Base-by-base conservation (phyloP, 2,888 invertebrate species). In the Aspidapion aeneum region DNA sequence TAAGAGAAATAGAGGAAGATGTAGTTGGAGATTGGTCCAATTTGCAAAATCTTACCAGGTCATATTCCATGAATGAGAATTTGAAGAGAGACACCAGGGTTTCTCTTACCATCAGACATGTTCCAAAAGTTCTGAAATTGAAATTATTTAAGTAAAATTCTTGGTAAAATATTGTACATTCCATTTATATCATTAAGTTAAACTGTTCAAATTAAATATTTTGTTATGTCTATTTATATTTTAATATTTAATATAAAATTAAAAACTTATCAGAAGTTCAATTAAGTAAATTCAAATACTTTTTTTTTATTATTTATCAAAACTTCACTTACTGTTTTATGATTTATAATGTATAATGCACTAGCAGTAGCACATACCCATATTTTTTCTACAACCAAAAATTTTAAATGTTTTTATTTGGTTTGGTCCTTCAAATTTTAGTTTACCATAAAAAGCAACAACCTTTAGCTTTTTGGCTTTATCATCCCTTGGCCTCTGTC, bases 41-140 rank as follows among this genome's bases (percentile, higher is more conserved):
- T 69, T 81, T 92, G 69, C 76, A 85, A 58, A 79, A 86, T 73
- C 90, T 90, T 77, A 83, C 83, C 59, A 75, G 78, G 62, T 77
- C 80, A 60, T 86, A 86, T 78, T 74, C 77, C 18, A 78, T 82
- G 61, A 88, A 87, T 49, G 81, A 87, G 63, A 79, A 77, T 58
- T 72, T 94, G 20, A 70, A 79, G 59, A 83, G 95, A 70, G 81
- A 80, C 9, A 92, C 90, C 3, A 86, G 98, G 73, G 82, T 96
- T 68, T 98, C 97, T 16, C 79, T 98, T 59, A 98, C 97, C 16
- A 94, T 98, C 70, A 85, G 98, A 76, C 90, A 94, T 85, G 96
- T 97, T 49, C 96, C 96, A 54, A 96, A 93, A 82, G 90, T 93
- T 51, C 86, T 87, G 61, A 87, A 87, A 80, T 84, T 93, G 75